A percentile compares a stretch with the other conserved stretches of the same genome.
phyloP scores from a whole-genome alignment of 1,140 invertebrate species.

The Oryzaephilus surinamensis region DNA sequence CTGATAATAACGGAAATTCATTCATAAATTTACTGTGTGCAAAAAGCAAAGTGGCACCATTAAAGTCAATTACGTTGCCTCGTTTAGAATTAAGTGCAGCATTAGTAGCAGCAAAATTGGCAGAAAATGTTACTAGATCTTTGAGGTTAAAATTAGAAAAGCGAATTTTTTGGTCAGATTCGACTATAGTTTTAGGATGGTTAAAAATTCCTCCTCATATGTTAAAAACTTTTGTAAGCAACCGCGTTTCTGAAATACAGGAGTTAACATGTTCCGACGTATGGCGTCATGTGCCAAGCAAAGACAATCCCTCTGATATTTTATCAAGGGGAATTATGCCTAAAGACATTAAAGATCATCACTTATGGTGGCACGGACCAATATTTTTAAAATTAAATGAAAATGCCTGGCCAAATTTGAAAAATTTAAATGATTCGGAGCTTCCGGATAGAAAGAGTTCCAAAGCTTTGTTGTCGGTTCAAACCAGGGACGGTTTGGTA shows the following conservation, averaged over 20 bases:
- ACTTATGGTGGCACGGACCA: slow-evolving; percentile 2
- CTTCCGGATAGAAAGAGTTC: no score
- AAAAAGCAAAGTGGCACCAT: background rate
- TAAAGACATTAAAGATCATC: background rate
- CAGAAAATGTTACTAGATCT: no score
- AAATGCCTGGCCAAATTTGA: slow-evolving; percentile 3
- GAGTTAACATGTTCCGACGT: background rate
- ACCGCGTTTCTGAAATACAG: slow-evolving; percentile 10
- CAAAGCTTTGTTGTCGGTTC: no score
- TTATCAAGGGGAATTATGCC: background rate
- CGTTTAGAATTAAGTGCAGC: no score
- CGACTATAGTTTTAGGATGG: slow-evolving; percentile 11
- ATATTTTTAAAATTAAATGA: background rate
- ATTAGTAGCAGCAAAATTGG: no score
- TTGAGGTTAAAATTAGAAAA: background rate
- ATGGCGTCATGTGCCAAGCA: slow-evolving; percentile 6
- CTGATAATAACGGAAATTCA: no score
- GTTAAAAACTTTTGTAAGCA: slow-evolving; percentile 23
- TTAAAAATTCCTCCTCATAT: slow-evolving; percentile 14
- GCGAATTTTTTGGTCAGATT: background rate
- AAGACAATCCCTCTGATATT: slow-evolving; percentile 11
- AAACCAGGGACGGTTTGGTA: background rate
- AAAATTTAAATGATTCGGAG: no score
- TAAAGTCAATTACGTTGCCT: background rate
- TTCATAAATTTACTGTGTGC: no score